Evolutionary conservation across 2,797 vertebrate species (phyloP).

Genomic region (Simalia tracyae): DNA sequence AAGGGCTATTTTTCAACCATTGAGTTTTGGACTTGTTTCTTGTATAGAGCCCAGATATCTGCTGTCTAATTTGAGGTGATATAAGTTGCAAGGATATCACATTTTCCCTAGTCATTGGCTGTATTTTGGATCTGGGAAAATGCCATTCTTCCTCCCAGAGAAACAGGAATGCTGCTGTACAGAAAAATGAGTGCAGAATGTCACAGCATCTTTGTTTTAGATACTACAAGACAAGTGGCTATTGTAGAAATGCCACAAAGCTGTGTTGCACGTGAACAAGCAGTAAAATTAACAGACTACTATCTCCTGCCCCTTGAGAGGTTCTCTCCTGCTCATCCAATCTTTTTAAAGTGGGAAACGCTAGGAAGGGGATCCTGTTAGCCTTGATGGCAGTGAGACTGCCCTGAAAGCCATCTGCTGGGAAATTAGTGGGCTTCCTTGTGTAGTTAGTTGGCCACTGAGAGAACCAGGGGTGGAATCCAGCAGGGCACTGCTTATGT

Average conservation of each 20-base stretch:
- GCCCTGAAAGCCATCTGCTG: not conserved
- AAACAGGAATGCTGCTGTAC: not conserved
- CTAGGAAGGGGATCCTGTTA: not conserved
- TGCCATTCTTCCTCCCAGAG: not conserved
- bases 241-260: not conserved
- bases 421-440: not conserved
- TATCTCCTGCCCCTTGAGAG: not conserved
- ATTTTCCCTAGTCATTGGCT: not conserved
- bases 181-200: not conserved
- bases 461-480: too few relatives aligned
- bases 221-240: not conserved
- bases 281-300: not conserved
- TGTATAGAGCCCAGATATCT: not conserved
- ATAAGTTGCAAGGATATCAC: not conserved
- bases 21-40: not conserved
- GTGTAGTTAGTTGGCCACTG: too few relatives aligned
- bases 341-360: not conserved
- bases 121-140: not conserved
- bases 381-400: not conserved
- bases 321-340: not conserved
- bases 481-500: too few relatives aligned
- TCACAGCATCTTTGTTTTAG: not conserved
- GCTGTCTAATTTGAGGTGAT: not conserved
- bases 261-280: not conserved
- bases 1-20: not conserved